Conservation (phyloP, 2,888 invertebrate genomes). For the Sarcophaga variegata region DNA sequence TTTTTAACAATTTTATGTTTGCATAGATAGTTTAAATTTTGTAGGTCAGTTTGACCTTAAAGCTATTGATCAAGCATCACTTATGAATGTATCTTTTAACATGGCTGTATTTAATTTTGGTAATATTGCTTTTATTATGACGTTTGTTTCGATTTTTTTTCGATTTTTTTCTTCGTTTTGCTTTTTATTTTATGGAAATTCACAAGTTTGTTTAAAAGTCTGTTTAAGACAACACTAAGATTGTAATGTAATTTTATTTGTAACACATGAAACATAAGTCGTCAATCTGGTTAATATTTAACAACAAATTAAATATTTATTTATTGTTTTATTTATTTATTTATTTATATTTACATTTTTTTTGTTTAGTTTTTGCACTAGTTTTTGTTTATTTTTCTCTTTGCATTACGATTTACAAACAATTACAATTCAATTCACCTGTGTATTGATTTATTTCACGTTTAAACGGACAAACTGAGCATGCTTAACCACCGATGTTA, state of each 20-base stretch:
- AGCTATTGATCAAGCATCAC: constrained; percentile 46
- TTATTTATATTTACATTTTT: neutral
- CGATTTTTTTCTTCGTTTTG: constrained; percentile 16
- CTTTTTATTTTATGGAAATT: constrained; percentile 5
- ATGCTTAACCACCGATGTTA: constrained; percentile 61
- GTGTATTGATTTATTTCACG: constrained; percentile 12
- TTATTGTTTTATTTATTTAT: constrained; percentile 12
- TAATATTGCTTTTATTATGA: neutral
- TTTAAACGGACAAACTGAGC: constrained; percentile 47
- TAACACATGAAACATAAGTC: no score
- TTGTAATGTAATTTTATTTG: neutral
- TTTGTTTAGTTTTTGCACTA: constrained; percentile 17
- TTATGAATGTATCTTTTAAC: constrained; percentile 36
- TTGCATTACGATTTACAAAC: constrained; percentile 10
- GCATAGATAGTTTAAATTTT: constrained; percentile 3
- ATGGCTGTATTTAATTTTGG: neutral
- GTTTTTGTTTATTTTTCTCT: neutral
- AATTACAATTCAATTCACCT: constrained; percentile 27
- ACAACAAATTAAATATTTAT: constrained; percentile 5
- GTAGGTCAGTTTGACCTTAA: constrained; percentile 64
- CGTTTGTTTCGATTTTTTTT: neutral
- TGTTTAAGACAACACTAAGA: constrained; percentile 1
- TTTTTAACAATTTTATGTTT: neutral
- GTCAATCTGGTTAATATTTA: constrained; percentile 14
- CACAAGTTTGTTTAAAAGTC: constrained; percentile 38